These are phyloP conservation scores for Andrena dorsata DNA, from an alignment of 2,888 invertebrate species.

Conservation along the genomic window DNA sequence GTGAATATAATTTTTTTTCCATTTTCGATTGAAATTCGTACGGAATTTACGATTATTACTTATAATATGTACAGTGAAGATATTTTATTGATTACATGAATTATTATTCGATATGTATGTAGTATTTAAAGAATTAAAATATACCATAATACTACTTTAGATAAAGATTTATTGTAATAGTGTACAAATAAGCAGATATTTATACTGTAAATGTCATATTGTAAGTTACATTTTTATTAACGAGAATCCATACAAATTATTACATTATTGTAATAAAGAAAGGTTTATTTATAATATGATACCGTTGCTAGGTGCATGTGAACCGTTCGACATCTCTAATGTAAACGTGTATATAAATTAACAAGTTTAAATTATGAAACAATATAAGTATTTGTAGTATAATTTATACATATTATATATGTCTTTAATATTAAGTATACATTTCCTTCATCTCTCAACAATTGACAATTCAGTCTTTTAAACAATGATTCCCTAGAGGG, in stretches of 20 bases:
- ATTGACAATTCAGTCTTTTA: neutral
- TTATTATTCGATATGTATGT: constrained; percentile 39
- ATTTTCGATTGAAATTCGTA: constrained; percentile 63
- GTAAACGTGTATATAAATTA: constrained; percentile 52
- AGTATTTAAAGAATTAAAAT: constrained; percentile 44
- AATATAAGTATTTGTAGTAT: constrained; percentile 37
- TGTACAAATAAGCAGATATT: constrained; percentile 40
- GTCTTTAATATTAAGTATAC: constrained; percentile 10
- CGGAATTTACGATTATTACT: constrained; percentile 53
- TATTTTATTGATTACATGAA: constrained; percentile 57
- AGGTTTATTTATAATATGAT: constrained; percentile 44
- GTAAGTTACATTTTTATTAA: constrained; percentile 57
- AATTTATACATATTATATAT: constrained; percentile 19
- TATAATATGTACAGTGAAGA: constrained; percentile 53
- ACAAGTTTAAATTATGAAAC: constrained; percentile 31
- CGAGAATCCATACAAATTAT: constrained; percentile 51
- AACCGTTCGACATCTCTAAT: constrained; percentile 32
- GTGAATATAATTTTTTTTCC: constrained; percentile 61
- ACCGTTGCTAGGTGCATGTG: constrained; percentile 37
- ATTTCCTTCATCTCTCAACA: constrained; percentile 11
- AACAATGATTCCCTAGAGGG: too few species aligned
- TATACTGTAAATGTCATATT: constrained; percentile 50
- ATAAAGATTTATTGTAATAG: constrained; percentile 38
- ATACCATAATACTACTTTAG: constrained; percentile 51
- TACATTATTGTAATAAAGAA: constrained; percentile 36